Conservation (phyloP, 2,888 invertebrate genomes). For the Amphipyra tragopoginis region DNA sequence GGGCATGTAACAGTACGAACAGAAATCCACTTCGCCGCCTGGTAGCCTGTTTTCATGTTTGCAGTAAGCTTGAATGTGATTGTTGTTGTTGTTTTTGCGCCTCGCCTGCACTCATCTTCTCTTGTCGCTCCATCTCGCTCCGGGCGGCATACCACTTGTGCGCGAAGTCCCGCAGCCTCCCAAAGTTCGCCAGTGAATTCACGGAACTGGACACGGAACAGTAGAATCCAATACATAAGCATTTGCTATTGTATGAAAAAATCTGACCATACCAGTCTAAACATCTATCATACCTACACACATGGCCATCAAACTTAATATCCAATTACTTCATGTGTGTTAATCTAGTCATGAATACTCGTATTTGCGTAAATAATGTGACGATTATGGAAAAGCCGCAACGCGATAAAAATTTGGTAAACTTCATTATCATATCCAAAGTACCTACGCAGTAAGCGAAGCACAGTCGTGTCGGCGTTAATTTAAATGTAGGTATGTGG, state of each 20-base stretch:
- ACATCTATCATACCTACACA: conserved; percentile 16
- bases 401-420: conserved; percentile 4
- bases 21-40: too few species aligned
- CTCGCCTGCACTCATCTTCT: too few species aligned
- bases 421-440: conserved; percentile 6
- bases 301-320: conserved; percentile 25
- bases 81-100: too few species aligned
- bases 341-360: conserved; percentile 26
- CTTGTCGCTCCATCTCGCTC: too few species aligned
- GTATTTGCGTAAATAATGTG: conserved; percentile 15
- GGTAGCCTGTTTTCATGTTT: too few species aligned
- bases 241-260: not conserved
- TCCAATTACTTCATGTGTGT: conserved; percentile 27
- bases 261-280: conserved; percentile 6
- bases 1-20: too few species aligned
- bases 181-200: too few species aligned
- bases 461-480: conserved; percentile 23
- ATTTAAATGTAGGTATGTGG: conserved; percentile 21
- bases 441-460: conserved; percentile 2
- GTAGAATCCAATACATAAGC: too few species aligned
- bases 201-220: too few species aligned
- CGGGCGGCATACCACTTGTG: too few species aligned
- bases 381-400: not conserved
- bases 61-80: too few species aligned
- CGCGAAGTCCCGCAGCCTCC: too few species aligned